These are phyloP conservation scores for Thalassarche chlororhynchos DNA, from an alignment of 2,113 vertebrate genomes.

Conservation along the genomic window DNA sequence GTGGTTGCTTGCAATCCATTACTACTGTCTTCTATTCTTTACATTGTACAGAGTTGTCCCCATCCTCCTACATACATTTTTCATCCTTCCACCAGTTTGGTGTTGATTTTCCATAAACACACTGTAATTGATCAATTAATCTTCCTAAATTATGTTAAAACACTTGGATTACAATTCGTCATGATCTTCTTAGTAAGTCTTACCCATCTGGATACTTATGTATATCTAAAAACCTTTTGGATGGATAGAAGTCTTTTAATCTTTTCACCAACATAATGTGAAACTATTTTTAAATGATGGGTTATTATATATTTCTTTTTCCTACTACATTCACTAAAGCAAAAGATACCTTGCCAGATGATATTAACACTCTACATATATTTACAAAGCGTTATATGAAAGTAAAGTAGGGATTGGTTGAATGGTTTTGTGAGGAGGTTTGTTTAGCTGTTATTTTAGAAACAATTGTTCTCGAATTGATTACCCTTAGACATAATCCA, in stretches of 20 bases:
- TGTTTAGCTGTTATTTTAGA: background rate
- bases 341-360: background rate
- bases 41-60: background rate
- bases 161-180: background rate
- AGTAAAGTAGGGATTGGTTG: background rate
- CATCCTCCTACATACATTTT: background rate
- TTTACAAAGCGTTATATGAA: background rate
- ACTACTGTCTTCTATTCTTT: background rate
- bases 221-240: background rate
- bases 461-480: background rate
- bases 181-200: background rate
- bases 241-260: background rate
- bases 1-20: background rate
- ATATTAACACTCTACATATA: background rate
- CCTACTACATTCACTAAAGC: background rate
- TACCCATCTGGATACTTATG: background rate
- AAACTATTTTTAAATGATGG: background rate
- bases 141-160: background rate
- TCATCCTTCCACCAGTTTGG: background rate
- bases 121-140: background rate
- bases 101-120: background rate
- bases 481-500: background rate
- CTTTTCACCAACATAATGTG: background rate
- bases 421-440: background rate
- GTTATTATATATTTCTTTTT: background rate